Base-by-base conservation (phyloP, 2,797 vertebrate species). In the Morelia viridis region DNA sequence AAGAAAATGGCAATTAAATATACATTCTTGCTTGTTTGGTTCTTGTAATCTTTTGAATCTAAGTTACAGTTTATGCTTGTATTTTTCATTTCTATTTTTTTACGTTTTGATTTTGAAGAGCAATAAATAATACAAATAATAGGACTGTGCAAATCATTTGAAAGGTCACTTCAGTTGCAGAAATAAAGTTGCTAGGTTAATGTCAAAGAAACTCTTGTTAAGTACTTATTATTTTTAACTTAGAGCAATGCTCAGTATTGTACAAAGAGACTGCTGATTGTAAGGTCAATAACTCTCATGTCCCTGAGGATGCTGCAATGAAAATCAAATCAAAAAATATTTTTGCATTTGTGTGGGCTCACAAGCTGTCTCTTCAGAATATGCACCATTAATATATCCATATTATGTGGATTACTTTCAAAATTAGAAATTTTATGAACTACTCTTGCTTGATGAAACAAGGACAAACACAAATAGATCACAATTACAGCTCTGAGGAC, bases 341-440 rank as follows among this genome's bases (percentile, higher is more conserved):
- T 53, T 15, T 28, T 46, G 1, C 58, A 35, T 88, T 80, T 80
- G 35, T 80, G 71, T 80, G 71, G 9, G 35, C 35, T 46, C 71
- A 26, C 24, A 57, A 61, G 15, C 76, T 61, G 58, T 60, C 19
- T 76, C 10, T 76, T 58, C 31, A 89, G n/a, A 60, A 89, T 80
- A 46, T 61, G 41, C 35, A 46, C 8, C 35, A 41, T 53, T 56
- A n/a, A 68, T 19, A 13, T 35, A 13, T 56, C 0, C 5, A 35
- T 68, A n/a, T 31, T 56, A 19, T 56, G 5, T 46, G 26, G 57
- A 28, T 64, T 85, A 24, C 1, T 15, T 85, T 85, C 24, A 64
- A 94, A 94, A 92, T 90, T 89, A 90, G 94, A 91, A 94, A 94
- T 93, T 46, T 80, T 83, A 93, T 93, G 95, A 93, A 95, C 95